Evolutionary conservation across 1,140 invertebrate genomes (phyloP).

Genomic region (Watersipora subatra): DNA sequence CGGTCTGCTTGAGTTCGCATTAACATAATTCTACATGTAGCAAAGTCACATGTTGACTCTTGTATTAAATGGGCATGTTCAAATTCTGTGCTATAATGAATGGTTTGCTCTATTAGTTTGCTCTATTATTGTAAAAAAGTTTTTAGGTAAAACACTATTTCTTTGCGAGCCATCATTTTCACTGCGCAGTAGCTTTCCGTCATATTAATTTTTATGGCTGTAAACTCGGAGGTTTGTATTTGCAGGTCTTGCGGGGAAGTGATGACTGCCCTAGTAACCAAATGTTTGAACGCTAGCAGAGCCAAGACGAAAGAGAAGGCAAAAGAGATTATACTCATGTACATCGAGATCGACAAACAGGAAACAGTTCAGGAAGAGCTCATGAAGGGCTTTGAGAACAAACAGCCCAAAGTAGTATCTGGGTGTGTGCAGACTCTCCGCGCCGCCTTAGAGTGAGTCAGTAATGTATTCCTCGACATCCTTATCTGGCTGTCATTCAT

Average conservation of each 20-base stretch:
- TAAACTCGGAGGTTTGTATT: no score
- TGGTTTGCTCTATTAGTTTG: no score
- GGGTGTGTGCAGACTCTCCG: conserved; percentile 65
- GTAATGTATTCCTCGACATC: neutral
- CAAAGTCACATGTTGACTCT: no score
- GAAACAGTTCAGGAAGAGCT: conserved; percentile 71
- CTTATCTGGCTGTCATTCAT: conserved; percentile 5
- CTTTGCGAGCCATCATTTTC: no score
- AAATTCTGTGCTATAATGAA: no score
- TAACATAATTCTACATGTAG: no score
- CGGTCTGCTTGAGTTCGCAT: no score
- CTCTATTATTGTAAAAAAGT: no score
- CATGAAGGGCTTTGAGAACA: conserved; percentile 75
- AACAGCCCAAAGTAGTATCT: conserved; percentile 85
- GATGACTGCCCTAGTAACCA: conserved; percentile 71
- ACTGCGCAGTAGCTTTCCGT: no score
- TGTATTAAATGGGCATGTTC: no score
- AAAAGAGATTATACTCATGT: conserved; percentile 76
- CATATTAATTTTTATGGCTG: no score
- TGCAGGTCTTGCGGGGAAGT: conserved; percentile 53
- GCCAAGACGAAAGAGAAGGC: conserved; percentile 81
- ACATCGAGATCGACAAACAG: conserved; percentile 87
- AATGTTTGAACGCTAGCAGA: conserved; percentile 80
- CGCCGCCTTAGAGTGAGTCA: conserved; percentile 52
- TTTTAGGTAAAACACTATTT: no score